These are phyloP conservation scores for Zygogramma bicolorata DNA, from an alignment of 2,888 invertebrate genomes.

Conservation along the genomic window DNA sequence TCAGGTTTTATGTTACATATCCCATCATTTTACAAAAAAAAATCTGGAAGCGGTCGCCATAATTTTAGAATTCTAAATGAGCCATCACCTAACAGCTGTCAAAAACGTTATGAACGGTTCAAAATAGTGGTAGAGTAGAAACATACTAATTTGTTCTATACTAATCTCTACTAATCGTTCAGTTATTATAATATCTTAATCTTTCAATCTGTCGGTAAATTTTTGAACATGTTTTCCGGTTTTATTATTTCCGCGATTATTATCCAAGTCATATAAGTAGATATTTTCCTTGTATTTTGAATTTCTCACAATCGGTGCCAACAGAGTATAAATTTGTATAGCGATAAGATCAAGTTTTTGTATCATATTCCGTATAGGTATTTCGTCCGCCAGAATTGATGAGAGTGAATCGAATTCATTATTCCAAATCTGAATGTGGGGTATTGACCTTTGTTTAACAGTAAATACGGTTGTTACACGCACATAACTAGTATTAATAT, in stretches of 20 bases:
- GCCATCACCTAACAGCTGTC: no score
- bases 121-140: no score
- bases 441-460: not conserved
- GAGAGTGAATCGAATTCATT: not conserved
- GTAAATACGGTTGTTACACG: not conserved
- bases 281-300: not conserved
- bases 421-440: not conserved
- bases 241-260: not conserved
- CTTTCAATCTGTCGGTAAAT: not conserved
- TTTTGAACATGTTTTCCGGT: not conserved
- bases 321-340: not conserved
- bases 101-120: no score
- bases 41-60: no score
- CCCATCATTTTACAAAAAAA: no score
- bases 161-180: no score
- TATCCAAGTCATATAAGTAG: not conserved
- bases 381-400: not conserved
- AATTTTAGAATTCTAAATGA: no score
- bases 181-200: no score
- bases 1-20: no score
- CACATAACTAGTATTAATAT: not conserved
- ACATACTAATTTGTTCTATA: no score
- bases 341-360: not conserved
- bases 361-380: not conserved
- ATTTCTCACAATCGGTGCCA: not conserved